These are phyloP conservation scores for Gymnopithys bicolor DNA, from an alignment of 2,797 vertebrate genomes.

Conservation along the genomic window DNA sequence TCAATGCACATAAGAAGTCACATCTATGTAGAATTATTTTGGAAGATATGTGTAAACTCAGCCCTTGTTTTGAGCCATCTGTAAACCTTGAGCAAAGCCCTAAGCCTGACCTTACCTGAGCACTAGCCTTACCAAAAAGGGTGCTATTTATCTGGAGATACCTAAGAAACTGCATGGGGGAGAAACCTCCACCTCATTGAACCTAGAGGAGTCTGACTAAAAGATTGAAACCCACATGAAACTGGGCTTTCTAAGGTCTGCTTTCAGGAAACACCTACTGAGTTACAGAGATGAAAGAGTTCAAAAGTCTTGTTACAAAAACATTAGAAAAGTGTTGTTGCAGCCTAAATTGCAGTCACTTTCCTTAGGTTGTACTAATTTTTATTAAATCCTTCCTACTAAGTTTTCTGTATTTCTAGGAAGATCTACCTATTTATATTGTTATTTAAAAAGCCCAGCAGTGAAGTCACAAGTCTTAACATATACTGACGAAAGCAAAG, in stretches of 20 bases:
- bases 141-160: constrained; percentile 6
- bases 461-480: background rate
- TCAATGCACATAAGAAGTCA: background rate
- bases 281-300: background rate
- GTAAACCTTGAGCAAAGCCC: background rate
- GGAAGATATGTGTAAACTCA: background rate
- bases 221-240: background rate
- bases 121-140: background rate
- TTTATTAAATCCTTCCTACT: background rate
- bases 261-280: background rate
- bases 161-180: background rate
- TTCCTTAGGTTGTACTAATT: background rate
- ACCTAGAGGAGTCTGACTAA: background rate
- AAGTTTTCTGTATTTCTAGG: background rate
- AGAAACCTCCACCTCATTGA: background rate
- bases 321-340: background rate
- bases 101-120: background rate
- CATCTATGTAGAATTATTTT: background rate
- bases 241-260: background rate
- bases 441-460: background rate
- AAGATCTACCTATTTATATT: background rate
- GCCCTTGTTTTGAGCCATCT: background rate
- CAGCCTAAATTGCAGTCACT: background rate
- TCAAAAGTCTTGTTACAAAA: background rate
- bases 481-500: background rate